Evolutionary conservation across 2,797 vertebrate genomes (phyloP), one percentile per base, ranked within the genome.

Genomic region (Neosilurus hyrtlii): DNA sequence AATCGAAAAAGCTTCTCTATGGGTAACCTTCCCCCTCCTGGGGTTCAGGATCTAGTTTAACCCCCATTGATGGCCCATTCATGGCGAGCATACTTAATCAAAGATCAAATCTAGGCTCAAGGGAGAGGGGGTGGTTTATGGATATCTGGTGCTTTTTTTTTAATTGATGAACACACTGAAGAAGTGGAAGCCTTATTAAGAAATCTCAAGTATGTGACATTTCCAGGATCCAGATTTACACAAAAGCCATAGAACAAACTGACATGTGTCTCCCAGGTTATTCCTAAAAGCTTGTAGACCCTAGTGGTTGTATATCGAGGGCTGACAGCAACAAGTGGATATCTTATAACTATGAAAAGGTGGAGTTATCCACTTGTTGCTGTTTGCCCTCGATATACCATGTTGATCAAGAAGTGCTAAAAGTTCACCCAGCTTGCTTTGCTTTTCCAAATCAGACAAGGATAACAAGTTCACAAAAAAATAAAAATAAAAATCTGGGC

Each of bases 141-240:
- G 12, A 26, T 9, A 65, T 74, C 78, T 70, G 75, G 79, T 78
- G 68, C 61, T 43, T 82, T 63, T 59, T 52, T 63, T 59, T 52
- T 73, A 52, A 56, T 65, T 65, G 73, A 81, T 35, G 82, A 30
- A 74, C 52, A 79, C 24, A 30, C 18, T n/a, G 11, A 67, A 84
- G 79, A 16, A 54, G 71, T 24, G n/a, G 51, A n/a, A 22, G 57
- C 35, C 59, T 82, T 24, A 83, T 83, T 74, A 62, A 86, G 57
- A 84, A 62, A 35, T n/a, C 18, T 59, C 24, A 86, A 85, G 63
- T 83, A 86, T 91, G 91, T 92, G 92, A 93, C 91, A 93, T 93
- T 93, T 93, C 87, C 89, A 89, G 91, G 91, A 90, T 82, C 83
- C 82, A 78, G 86, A 80, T 84, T 90, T 88, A 89, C 86, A 88